Evolutionary conservation across 1,140 invertebrate species (phyloP).

Genomic region (Thaumatotibia leucotreta): DNA sequence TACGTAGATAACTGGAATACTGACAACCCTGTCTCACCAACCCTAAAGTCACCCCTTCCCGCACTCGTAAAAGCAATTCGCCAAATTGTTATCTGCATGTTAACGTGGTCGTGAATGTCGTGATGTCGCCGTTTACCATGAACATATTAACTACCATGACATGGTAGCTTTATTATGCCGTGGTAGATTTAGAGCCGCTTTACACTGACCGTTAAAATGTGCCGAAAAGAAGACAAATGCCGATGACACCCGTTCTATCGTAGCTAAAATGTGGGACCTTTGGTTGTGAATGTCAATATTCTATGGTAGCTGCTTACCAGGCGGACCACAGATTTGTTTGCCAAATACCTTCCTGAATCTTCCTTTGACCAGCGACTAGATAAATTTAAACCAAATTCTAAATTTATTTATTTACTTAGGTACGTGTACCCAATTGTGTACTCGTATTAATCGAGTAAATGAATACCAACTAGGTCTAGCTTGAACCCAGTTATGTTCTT

Average conservation of each 20-base stretch:
- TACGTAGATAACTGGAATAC: too few species aligned
- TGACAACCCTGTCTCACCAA: slow-evolving; percentile 19
- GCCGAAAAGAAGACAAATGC: too few species aligned
- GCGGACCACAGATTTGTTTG: background rate
- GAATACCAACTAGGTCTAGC: too few species aligned
- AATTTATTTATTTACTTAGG: too few species aligned
- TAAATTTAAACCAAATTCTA: too few species aligned
- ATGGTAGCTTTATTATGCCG: background rate
- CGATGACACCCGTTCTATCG: background rate
- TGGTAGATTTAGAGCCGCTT: background rate
- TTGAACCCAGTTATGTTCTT: too few species aligned
- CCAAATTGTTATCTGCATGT: slow-evolving; percentile 73
- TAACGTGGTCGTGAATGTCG: slow-evolving; percentile 53
- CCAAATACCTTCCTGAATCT: background rate
- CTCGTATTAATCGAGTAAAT: too few species aligned
- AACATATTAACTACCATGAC: background rate
- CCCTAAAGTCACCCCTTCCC: slow-evolving; percentile 59
- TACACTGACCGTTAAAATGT: background rate
- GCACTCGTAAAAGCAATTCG: slow-evolving; percentile 65
- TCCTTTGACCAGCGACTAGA: too few species aligned
- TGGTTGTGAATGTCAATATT: too few species aligned
- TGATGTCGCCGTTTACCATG: slow-evolving; percentile 24
- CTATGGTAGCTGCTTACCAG: background rate
- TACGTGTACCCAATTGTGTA: too few species aligned
- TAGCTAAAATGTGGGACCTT: too few species aligned